Conservation (phyloP, 64 coral and sea anemone genomes). For the Pocillopora verrucosa region DNA sequence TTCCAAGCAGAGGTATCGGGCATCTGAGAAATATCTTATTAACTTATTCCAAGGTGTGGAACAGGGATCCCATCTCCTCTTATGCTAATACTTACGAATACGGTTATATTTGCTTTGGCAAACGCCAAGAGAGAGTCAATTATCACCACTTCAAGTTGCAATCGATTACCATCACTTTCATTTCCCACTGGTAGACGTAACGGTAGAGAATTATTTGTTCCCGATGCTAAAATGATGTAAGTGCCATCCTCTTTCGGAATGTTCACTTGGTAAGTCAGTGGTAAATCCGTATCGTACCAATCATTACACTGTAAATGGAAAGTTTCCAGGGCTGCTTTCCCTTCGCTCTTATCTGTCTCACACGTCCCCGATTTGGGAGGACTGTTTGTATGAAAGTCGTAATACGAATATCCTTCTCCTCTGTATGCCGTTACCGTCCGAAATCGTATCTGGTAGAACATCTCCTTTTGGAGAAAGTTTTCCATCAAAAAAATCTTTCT, state of each 20-base stretch:
- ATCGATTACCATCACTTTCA: neutral
- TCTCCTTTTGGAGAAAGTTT: neutral
- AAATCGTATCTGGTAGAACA: neutral
- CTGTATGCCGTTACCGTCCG: neutral
- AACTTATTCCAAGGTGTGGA: too few relatives aligned
- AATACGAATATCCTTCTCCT: neutral
- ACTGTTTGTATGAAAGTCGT: neutral
- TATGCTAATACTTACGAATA: neutral
- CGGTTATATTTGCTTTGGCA: neutral
- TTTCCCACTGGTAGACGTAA: constrained; percentile 18
- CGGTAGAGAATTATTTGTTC: neutral
- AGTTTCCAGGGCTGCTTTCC: neutral
- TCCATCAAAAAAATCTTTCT: neutral
- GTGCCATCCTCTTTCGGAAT: neutral
- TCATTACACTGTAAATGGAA: neutral
- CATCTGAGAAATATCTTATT: too few relatives aligned
- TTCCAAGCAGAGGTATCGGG: too few relatives aligned
- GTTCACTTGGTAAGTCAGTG: neutral
- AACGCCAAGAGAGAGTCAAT: neutral
- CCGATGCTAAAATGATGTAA: neutral
- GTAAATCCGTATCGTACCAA: neutral
- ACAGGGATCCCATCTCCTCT: neutral
- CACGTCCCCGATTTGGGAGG: neutral
- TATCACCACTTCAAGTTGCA: neutral
- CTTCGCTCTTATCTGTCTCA: neutral